A percentile compares a stretch with the other conserved stretches of the same genome.
These are phyloP conservation scores for Erpetoichthys calabaricus DNA, from an alignment of 2,797 vertebrate species.

Conservation along the genomic window DNA sequence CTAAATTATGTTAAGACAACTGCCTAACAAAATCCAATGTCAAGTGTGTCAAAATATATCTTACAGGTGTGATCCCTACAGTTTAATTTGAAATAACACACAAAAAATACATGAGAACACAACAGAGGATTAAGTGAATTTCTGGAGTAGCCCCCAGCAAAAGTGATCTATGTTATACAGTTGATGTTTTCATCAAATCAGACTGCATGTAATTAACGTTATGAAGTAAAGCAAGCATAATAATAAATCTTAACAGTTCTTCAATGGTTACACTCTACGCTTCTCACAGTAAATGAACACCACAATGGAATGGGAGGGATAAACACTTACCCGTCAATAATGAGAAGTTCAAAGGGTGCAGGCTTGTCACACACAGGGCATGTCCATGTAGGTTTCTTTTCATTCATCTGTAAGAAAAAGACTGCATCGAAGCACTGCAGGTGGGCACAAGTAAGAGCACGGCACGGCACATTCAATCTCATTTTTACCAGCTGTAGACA, in stretches of 20 bases:
- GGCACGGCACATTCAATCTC: slow-evolving; percentile 86
- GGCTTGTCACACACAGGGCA: slow-evolving; percentile 96
- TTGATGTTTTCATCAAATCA: too few species aligned
- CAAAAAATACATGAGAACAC: too few species aligned
- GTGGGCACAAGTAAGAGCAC: slow-evolving; percentile 87
- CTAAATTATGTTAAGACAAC: too few species aligned
- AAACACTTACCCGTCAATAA: slow-evolving; percentile 77
- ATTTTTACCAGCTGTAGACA: slow-evolving; percentile 83
- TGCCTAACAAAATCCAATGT: too few species aligned
- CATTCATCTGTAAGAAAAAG: slow-evolving; percentile 98
- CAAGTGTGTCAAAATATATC: too few species aligned
- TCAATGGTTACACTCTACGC: background rate
- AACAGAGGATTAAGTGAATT: too few species aligned
- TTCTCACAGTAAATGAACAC: background rate
- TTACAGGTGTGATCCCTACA: too few species aligned
- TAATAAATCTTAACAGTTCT: background rate
- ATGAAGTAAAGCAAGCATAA: background rate
- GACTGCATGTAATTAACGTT: too few species aligned
- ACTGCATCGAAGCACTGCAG: slow-evolving; percentile 97
- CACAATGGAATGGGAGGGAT: background rate
- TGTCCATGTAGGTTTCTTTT: slow-evolving; percentile 97
- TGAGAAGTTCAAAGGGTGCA: slow-evolving; percentile 86
- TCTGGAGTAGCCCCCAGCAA: too few species aligned
- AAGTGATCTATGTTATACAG: too few species aligned
- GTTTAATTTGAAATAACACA: too few species aligned